Evolutionary conservation across 2,888 invertebrate genomes (phyloP).

Genomic region (Sinotaia quadrata): DNA sequence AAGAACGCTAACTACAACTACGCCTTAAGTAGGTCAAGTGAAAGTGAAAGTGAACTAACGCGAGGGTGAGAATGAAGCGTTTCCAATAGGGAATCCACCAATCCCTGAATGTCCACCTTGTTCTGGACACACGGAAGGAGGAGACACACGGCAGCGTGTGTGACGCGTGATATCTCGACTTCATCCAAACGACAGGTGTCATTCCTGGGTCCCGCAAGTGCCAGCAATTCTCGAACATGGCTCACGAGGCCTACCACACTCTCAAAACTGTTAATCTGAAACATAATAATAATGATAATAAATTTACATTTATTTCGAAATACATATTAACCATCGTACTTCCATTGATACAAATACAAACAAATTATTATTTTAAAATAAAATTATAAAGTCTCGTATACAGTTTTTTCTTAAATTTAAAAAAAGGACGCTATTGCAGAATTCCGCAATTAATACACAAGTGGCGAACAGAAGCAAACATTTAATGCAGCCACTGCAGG

Average conservation of each 20-base stretch:
- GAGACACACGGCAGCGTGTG: slow-evolving; percentile 7
- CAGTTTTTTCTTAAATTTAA: too few relatives aligned
- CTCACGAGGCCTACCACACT: not conserved
- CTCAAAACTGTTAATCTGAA: not conserved
- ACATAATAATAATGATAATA: not conserved
- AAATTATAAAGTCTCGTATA: too few relatives aligned
- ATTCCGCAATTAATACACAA: too few relatives aligned
- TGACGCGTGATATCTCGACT: not conserved
- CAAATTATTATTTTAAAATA: too few relatives aligned
- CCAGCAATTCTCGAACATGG: slow-evolving; percentile 4
- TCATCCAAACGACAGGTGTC: not conserved
- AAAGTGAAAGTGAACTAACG: not conserved
- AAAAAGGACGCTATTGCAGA: too few relatives aligned
- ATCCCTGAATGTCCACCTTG: slow-evolving; percentile 10
- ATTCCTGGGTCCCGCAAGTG: not conserved
- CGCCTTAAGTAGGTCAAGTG: not conserved
- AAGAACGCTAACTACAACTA: too few relatives aligned
- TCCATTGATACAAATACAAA: too few relatives aligned
- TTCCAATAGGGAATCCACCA: slow-evolving; percentile 1
- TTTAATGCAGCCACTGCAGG: too few relatives aligned
- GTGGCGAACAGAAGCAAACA: too few relatives aligned
- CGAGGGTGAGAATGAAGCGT: not conserved
- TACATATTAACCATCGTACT: too few relatives aligned
- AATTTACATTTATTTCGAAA: too few relatives aligned
- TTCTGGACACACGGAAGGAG: slow-evolving; percentile 2